Evolutionary conservation across 1,140 invertebrate species (phyloP), one percentile per base, ranked within the genome.

Genomic region (Apocrypta bakeri): DNA sequence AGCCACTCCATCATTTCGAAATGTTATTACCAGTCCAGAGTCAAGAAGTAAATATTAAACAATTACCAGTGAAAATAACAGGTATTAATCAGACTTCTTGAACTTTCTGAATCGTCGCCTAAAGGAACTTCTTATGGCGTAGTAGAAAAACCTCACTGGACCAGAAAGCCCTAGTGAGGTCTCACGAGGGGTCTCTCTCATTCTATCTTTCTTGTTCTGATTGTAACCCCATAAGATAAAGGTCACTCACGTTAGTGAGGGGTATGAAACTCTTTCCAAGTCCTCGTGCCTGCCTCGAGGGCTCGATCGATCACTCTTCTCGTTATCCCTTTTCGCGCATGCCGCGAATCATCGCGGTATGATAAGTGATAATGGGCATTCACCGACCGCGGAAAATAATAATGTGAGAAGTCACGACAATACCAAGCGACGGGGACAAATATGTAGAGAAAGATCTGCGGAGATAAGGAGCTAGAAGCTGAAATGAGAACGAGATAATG

Each of bases 301-400:
- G 81, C 33, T 64, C 81, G 74, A 77, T 82, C 68, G 68, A 78
- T 82, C 81, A 82, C 61, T 9, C 66, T 40, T 79, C 83, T 73
- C 68, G 42, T 76, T 73, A 77, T 76, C 64, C 74, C 56, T 61
- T 56, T 80, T 37, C 27, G n/a, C 31, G 29, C 63, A 77, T 75
- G 71, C 66, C 63, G 21, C 42, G 75, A 68, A 74, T 83, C 75
- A 24, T 37, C 69, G 42, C 25, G 31, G 21, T 33, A 7, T 79
- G 71, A 82, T 79, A 79, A 82, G 83, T 75, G 76, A 84, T 79
- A 84, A 84, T 76, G 73, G 48, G 66, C 33, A n/a, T n/a, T 37
- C 73, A n/a, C n/a, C 37, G 37, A 6, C 37, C 71, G 71, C 27
- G 7, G 40, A 68, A 73, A 76, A 76, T 82, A 77, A 83, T 83